A percentile compares a stretch with the other conserved stretches of the same genome.
Conservation (phyloP, 2,113 vertebrate genomes). For the Varanus salvator region DNA sequence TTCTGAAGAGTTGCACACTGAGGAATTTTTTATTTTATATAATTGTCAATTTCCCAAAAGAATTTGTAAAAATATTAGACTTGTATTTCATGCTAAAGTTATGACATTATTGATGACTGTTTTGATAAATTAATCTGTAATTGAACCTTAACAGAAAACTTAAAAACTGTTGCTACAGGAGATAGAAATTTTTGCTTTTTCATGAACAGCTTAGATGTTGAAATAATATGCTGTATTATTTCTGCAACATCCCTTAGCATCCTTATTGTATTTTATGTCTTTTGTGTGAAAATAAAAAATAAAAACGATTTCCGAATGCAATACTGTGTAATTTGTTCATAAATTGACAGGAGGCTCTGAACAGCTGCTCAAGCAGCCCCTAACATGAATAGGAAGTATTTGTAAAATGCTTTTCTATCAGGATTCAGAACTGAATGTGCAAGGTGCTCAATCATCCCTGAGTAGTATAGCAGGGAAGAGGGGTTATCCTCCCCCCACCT, state of each 20-base stretch:
- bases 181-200: no score
- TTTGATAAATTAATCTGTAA: no score
- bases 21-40: neutral
- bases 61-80: no score
- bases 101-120: no score
- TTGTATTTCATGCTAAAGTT: no score
- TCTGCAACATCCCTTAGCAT: no score
- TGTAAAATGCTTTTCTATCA: neutral
- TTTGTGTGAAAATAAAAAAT: no score
- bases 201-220: no score
- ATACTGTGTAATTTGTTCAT: neutral
- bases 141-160: no score
- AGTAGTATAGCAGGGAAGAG: neutral
- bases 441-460: neutral
- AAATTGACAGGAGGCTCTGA: neutral
- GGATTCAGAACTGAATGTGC: neutral
- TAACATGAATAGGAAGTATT: neutral
- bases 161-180: no score
- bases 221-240: no score
- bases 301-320: neutral
- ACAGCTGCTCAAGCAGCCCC: neutral
- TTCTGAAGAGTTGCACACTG: neutral
- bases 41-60: neutral
- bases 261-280: no score
- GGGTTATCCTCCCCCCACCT: neutral